A percentile compares a stretch with the other conserved stretches of the same genome.
Conservation (phyloP, 1,140 invertebrate genomes). For the Ruditapes philippinarum region DNA sequence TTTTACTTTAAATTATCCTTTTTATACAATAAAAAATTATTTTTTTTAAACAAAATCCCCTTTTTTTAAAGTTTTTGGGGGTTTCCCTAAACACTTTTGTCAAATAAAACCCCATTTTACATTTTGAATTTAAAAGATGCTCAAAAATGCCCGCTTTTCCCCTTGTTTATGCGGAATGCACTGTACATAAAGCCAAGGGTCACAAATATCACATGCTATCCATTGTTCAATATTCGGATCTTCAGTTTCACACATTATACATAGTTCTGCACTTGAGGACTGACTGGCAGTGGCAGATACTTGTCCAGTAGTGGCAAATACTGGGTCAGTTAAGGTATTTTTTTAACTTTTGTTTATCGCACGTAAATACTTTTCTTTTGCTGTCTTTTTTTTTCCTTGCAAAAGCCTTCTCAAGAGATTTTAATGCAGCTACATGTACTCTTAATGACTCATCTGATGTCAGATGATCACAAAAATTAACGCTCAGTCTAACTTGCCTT, state of each 20-base stretch:
- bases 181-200: neutral
- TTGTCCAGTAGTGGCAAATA: too few relatives aligned
- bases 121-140: too few relatives aligned
- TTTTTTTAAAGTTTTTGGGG: too few relatives aligned
- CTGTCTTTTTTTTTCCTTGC: neutral
- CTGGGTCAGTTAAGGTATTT: neutral
- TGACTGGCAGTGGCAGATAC: too few relatives aligned
- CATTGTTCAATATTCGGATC: neutral
- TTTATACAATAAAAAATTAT: too few relatives aligned
- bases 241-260: neutral
- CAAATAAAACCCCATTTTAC: too few relatives aligned
- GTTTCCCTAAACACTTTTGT: too few relatives aligned
- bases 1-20: too few relatives aligned
- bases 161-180: too few relatives aligned
- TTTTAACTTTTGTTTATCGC: neutral
- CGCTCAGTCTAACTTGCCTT: neutral
- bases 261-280: neutral
- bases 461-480: neutral
- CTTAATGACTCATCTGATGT: neutral
- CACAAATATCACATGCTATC: neutral
- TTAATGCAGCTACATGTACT: neutral
- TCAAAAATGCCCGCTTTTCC: too few relatives aligned
- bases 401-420: neutral
- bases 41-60: too few relatives aligned
- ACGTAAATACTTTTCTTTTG: neutral